phyloP scores from a whole-genome alignment of 2,113 vertebrate species.

The Lasiurus borealis region DNA sequence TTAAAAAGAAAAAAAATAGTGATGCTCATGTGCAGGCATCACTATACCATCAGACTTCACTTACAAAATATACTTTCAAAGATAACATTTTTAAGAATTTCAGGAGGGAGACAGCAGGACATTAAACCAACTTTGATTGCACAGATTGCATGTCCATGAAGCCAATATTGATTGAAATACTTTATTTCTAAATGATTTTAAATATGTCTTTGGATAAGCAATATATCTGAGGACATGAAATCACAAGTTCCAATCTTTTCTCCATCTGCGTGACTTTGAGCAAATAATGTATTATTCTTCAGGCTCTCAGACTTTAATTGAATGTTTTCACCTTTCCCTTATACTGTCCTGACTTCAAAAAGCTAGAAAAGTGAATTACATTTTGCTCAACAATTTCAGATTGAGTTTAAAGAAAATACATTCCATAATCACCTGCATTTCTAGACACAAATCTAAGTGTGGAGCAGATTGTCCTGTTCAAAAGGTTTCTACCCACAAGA shows the following conservation, averaged over 20 bases:
- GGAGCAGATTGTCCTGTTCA: conserved; percentile 8
- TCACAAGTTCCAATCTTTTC: conserved; percentile 19
- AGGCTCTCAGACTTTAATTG: not conserved
- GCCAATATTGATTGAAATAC: not conserved
- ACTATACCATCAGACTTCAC: not conserved
- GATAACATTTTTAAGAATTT: conserved; percentile 19
- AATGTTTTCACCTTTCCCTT: conserved; percentile 7
- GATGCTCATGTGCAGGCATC: not conserved
- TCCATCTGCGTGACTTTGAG: not conserved
- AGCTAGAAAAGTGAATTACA: not conserved
- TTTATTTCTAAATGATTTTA: conserved; percentile 41
- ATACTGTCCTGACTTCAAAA: not conserved
- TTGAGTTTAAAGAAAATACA: conserved; percentile 13
- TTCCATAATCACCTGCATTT: not conserved
- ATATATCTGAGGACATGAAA: not conserved
- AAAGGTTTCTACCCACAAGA: not conserved
- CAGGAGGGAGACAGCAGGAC: not conserved
- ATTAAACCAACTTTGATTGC: not conserved
- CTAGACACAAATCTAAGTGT: not conserved
- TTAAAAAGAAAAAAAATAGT: conserved; percentile 79
- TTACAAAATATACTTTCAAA: conserved; percentile 37
- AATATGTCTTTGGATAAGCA: conserved; percentile 10
- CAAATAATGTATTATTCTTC: not conserved
- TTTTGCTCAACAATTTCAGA: conserved; percentile 13
- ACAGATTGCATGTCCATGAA: not conserved